phyloP scores from a whole-genome alignment of 2,797 vertebrate genomes.

The Platalea minor region DNA sequence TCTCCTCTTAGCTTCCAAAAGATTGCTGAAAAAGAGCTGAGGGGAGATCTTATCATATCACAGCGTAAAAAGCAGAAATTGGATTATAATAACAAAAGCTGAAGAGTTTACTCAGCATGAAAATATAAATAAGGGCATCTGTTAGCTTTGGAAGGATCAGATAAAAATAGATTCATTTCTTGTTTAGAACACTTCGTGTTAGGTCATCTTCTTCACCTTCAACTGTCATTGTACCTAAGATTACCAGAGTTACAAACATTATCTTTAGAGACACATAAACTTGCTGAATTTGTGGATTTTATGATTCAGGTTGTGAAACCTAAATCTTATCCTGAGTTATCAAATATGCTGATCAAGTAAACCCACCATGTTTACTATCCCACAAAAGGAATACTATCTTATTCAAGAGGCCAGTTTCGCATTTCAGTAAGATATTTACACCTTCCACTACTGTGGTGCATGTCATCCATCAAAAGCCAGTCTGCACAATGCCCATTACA shows the following conservation, averaged over 20 bases:
- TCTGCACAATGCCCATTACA: background rate
- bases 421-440: background rate
- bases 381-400: background rate
- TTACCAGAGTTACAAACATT: background rate
- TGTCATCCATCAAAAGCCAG: background rate
- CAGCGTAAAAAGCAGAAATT: background rate
- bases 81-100: background rate
- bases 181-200: background rate
- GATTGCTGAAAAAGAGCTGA: background rate
- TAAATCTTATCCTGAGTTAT: background rate
- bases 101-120: background rate
- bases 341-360: background rate
- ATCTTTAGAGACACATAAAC: background rate
- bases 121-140: background rate
- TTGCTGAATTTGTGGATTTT: background rate
- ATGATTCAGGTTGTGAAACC: background rate
- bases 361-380: background rate
- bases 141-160: background rate
- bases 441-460: background rate
- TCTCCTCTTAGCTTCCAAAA: background rate
- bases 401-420: background rate
- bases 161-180: background rate
- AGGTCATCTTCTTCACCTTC: background rate
- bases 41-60: background rate
- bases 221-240: background rate